Percentiles rank a stretch among this genome's conserved stretches.
phyloP scores from a whole-genome alignment of 2,888 invertebrate genomes.

The Caenorhabditis afra region DNA sequence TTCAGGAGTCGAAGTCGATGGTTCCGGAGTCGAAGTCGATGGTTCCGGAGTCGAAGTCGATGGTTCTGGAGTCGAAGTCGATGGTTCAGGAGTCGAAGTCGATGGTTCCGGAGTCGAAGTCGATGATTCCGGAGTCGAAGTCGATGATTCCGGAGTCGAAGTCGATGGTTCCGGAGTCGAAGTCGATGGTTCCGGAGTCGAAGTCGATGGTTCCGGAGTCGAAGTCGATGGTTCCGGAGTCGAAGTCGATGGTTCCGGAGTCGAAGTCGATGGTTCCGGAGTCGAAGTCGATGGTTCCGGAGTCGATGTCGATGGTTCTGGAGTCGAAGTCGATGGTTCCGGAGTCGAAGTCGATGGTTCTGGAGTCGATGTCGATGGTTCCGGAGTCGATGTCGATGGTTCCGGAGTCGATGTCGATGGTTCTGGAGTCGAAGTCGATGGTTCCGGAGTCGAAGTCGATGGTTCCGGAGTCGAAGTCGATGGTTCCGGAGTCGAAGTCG shows the following conservation, averaged over 20 bases:
- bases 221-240: neutral
- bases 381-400: neutral
- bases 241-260: neutral
- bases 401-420: neutral
- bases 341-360: neutral
- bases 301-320: neutral
- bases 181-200: neutral
- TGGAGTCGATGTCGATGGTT: neutral
- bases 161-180: neutral
- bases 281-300: neutral
- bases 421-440: slow-evolving; percentile 1
- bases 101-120: neutral
- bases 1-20: neutral
- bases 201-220: neutral
- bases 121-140: neutral
- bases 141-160: neutral
- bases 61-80: neutral
- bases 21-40: neutral
- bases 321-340: neutral
- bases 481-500: no score
- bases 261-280: neutral
- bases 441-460: neutral
- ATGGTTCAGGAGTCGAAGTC: neutral
- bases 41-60: neutral
- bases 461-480: neutral